phyloP scores from a whole-genome alignment of 2,113 vertebrate genomes.

The Phalacrocorax pelagicus region DNA sequence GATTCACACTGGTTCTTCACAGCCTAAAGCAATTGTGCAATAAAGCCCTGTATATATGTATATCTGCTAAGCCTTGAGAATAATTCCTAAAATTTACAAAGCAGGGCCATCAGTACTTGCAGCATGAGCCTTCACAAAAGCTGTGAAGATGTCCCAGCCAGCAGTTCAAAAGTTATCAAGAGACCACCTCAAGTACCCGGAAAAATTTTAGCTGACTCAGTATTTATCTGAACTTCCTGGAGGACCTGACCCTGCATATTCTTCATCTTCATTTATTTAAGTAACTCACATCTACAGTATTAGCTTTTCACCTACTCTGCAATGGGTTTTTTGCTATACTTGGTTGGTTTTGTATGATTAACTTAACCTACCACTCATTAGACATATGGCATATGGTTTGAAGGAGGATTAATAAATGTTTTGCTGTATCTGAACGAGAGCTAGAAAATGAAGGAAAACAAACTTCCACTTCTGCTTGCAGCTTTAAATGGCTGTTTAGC shows the following conservation, averaged over 20 bases:
- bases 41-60: neutral
- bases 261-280: neutral
- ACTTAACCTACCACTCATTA: conserved; percentile 74
- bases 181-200: neutral
- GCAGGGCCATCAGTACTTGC: neutral
- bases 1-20: neutral
- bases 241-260: neutral
- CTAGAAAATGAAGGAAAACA: conserved; percentile 74
- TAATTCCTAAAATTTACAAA: neutral
- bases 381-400: conserved; percentile 78
- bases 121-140: neutral
- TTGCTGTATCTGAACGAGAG: conserved; percentile 69
- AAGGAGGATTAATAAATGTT: conserved; percentile 81
- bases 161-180: neutral
- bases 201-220: neutral
- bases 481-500: conserved; percentile 71
- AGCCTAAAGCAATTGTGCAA: neutral
- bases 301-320: neutral
- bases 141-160: neutral
- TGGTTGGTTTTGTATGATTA: conserved; percentile 68
- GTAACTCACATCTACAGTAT: neutral
- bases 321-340: conserved; percentile 33
- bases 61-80: neutral
- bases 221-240: neutral
- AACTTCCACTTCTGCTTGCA: conserved; percentile 71